Evolutionary conservation across 2,797 vertebrate genomes (phyloP), one percentile per base, ranked within the genome.

Genomic region (Caiman crocodilus): DNA sequence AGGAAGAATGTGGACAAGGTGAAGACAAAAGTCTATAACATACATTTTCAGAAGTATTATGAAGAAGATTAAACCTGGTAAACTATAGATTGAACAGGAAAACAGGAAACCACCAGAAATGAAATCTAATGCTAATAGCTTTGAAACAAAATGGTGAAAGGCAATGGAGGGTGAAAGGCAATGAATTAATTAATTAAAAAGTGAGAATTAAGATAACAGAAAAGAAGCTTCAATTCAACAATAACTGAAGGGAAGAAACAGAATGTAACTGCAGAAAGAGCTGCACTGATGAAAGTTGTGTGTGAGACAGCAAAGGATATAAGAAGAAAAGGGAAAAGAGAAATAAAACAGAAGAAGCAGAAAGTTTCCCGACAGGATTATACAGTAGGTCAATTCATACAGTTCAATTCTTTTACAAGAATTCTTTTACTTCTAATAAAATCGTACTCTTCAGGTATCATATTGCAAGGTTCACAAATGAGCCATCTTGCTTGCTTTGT

Each of bases 141-240:
- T 85, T 78, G 90, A 79, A 89, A 94, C 30, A 76, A 84, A 85
- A 88, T 50, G 55, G 32, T 76, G 58, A 94, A 93, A 94, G 86
- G 58, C 81, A 90, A 16, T 69, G 67, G 76, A 91, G 88, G 63
- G 35, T 94, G 84, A 92, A 93, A 93, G 73, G 75, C 32, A 84
- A 59, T n/a, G 3, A 59, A 26, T 92, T 82, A 90, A 59, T 94
- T 82, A 96, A 85, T 94, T 87, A 89, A 92, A 85, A 93, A 90
- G 80, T 85, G 28, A 85, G 80, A 94, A 89, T 92, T 94, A 90
- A 94, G 85, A 79, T 87, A 78, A 82, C n/a, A 69, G 15, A 14
- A 50, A 63, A 87, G 56, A 83, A 5, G 21, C 30, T 63, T 81
- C 86, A 61, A 20, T 59, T 95, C 61, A 85, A 35, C 78, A 79